Percentiles rank a stretch among this genome's conserved stretches.
phyloP scores from a whole-genome alignment of 2,113 vertebrate genomes.

The Spilogale gracilis region DNA sequence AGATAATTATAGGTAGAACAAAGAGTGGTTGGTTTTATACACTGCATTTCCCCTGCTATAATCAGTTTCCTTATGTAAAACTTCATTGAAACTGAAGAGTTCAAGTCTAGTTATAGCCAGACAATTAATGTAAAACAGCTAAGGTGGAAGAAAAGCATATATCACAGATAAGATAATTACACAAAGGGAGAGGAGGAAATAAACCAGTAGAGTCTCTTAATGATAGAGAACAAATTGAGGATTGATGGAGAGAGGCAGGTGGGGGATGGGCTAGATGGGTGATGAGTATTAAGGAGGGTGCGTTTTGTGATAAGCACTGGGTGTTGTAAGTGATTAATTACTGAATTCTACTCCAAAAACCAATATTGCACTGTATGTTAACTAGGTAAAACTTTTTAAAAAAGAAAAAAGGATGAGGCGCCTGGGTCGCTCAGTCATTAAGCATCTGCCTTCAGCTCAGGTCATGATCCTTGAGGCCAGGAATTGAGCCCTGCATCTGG shows the following conservation, averaged over 20 bases:
- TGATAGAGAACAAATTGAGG: background rate
- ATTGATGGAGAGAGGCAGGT: background rate
- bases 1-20: slow-evolving; percentile 73
- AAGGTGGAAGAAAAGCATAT: background rate
- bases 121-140: slow-evolving; percentile 52
- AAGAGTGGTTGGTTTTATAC: slow-evolving; percentile 24
- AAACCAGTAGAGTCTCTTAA: background rate
- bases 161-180: slow-evolving; percentile 51
- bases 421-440: no score
- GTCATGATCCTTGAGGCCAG: no score
- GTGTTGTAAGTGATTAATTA: background rate
- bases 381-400: background rate
- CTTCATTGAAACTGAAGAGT: slow-evolving; percentile 36
- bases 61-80: slow-evolving; percentile 50
- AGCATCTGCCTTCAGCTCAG: no score
- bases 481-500: no score
- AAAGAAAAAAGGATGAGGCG: background rate
- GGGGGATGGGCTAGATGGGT: background rate
- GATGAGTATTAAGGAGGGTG: background rate
- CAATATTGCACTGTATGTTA: background rate
- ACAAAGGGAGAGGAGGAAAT: background rate
- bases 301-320: background rate
- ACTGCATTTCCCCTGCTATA: background rate
- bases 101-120: slow-evolving; percentile 62
- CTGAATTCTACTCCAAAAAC: background rate